These are phyloP conservation scores for Acleris sparsana DNA, from an alignment of 2,888 invertebrate species.

Conservation along the genomic window DNA sequence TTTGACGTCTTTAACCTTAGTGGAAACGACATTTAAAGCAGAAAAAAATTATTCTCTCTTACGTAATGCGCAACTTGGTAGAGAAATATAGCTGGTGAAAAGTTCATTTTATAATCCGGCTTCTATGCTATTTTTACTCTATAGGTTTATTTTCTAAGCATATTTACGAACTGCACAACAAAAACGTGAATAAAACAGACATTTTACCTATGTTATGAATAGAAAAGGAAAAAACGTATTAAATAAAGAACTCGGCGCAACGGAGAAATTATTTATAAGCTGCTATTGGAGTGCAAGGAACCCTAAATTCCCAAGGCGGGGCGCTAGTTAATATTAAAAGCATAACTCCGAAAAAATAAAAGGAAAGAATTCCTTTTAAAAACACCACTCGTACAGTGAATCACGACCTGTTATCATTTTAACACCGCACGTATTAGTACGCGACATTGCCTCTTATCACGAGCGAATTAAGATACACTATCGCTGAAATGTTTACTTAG, in stretches of 20 bases:
- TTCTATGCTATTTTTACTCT: too few relatives aligned
- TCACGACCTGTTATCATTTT: constrained; percentile 24
- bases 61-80: too few relatives aligned
- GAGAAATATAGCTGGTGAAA: too few relatives aligned
- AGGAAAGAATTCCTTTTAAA: constrained; percentile 13
- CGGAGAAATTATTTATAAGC: neutral
- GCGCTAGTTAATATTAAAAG: constrained; percentile 13
- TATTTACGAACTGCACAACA: too few relatives aligned
- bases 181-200: too few relatives aligned
- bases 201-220: too few relatives aligned
- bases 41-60: too few relatives aligned
- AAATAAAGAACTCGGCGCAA: neutral
- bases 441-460: constrained; percentile 26
- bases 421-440: constrained; percentile 15
- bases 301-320: constrained; percentile 4
- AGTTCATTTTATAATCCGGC: too few relatives aligned
- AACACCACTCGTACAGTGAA: constrained; percentile 21
- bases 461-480: constrained; percentile 23
- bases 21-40: too few relatives aligned
- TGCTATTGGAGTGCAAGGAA: constrained; percentile 9
- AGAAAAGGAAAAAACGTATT: neutral
- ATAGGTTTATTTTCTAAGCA: too few relatives aligned
- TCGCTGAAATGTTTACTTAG: constrained; percentile 4
- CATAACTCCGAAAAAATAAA: constrained; percentile 8
- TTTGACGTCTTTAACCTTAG: too few relatives aligned